These are phyloP conservation scores for Drosophila paramelanica DNA, from an alignment of 2,888 invertebrate species.

Conservation along the genomic window DNA sequence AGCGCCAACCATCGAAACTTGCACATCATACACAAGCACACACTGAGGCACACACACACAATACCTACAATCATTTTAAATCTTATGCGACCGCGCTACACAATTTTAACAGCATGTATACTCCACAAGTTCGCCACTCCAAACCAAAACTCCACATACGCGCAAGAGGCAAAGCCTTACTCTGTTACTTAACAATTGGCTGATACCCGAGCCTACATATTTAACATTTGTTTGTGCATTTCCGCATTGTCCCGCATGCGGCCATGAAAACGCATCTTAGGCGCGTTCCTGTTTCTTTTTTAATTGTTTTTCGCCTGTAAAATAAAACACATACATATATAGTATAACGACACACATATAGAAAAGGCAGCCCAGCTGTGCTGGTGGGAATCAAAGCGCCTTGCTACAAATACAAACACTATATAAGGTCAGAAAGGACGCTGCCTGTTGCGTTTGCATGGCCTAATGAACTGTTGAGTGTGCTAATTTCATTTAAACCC, in stretches of 20 bases:
- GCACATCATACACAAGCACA: not conserved
- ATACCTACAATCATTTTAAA: not conserved
- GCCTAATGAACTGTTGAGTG: conserved; percentile 42
- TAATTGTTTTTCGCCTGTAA: not conserved
- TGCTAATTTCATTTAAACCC: conserved; percentile 11
- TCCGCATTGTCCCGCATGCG: conserved; percentile 33
- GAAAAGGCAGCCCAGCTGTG: conserved; percentile 23
- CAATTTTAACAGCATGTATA: conserved; percentile 15
- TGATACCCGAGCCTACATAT: conserved; percentile 2
- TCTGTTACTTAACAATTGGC: not conserved
- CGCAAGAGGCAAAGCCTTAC: not conserved
- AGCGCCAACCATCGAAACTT: conserved; percentile 17
- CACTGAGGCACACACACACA: not conserved
- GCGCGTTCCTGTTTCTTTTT: conserved; percentile 10
- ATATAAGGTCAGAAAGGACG: conserved; percentile 6
- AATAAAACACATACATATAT: not conserved
- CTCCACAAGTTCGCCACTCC: conserved; percentile 19
- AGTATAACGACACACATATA: not conserved
- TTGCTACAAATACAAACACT: not conserved
- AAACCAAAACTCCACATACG: not conserved
- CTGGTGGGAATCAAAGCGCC: conserved; percentile 19
- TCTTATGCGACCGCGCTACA: conserved; percentile 64
- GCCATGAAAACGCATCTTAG: conserved; percentile 58
- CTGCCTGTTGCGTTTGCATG: conserved; percentile 55
- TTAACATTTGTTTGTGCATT: conserved; percentile 13